These are phyloP conservation scores for Andricus quercusramuli DNA, from an alignment of 2,888 invertebrate species.

Conservation along the genomic window DNA sequence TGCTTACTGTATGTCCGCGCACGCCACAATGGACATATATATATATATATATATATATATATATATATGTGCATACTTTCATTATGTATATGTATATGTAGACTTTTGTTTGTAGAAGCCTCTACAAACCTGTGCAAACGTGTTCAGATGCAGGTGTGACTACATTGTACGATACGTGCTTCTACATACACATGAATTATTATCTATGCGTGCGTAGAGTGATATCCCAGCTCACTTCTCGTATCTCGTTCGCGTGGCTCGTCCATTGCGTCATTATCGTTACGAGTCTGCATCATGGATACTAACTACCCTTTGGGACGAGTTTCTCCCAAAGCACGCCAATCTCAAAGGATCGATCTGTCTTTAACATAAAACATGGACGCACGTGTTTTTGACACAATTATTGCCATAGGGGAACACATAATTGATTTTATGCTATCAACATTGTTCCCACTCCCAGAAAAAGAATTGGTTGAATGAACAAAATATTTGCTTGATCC, in stretches of 20 bases:
- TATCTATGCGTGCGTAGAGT: conserved; percentile 1
- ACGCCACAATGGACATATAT: conserved; percentile 40
- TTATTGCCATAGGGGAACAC: background rate
- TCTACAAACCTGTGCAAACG: too few relatives aligned
- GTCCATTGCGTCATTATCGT: conserved; percentile 8
- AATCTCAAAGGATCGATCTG: conserved; percentile 45
- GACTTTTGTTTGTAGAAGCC: too few relatives aligned
- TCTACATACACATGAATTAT: background rate
- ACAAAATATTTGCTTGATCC: too few relatives aligned
- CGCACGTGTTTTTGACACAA: background rate
- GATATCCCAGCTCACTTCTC: conserved; percentile 5
- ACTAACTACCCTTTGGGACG: background rate
- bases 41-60: background rate
- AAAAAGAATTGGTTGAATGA: too few relatives aligned
- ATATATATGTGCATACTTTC: background rate
- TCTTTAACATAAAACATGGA: conserved; percentile 37
- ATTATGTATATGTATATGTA: conserved; percentile 43
- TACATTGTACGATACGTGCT: background rate
- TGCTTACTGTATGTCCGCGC: conserved; percentile 49
- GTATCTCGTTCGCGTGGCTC: conserved; percentile 11
- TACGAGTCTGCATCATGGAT: background rate
- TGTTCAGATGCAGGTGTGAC: too few relatives aligned
- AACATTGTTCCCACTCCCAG: background rate
- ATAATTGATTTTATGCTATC: background rate
- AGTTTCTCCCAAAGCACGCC: conserved; percentile 9